Percentiles rank a stretch among this genome's conserved stretches.
phyloP scores from a whole-genome alignment of 2,888 invertebrate genomes.

The Minunthozetes semirufus region DNA sequence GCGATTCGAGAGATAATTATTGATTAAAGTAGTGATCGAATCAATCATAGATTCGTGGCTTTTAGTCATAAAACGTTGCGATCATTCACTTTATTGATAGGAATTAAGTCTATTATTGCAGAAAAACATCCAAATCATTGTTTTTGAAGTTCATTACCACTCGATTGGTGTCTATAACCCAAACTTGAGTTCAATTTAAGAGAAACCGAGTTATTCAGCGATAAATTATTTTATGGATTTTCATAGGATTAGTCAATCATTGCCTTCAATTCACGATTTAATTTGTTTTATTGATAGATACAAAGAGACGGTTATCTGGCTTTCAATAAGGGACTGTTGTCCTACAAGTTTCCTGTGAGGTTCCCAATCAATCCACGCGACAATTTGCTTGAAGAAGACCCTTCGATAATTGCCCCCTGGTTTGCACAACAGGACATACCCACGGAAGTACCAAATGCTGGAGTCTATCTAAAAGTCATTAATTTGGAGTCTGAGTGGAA shows the following conservation, averaged over 20 bases:
- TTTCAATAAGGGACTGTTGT: constrained; percentile 82
- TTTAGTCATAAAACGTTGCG: background rate
- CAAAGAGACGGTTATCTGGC: constrained; percentile 75
- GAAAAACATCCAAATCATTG: background rate
- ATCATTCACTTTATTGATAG: background rate
- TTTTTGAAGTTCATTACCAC: constrained; percentile 11
- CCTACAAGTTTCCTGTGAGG: constrained; percentile 69
- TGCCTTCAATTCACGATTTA: background rate
- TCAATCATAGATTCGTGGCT: background rate
- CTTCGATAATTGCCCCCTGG: constrained; percentile 83
- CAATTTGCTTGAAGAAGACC: constrained; percentile 79
- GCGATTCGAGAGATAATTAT: background rate
- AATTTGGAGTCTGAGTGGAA: constrained; percentile 41
- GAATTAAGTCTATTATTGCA: background rate
- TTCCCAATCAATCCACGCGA: constrained; percentile 61
- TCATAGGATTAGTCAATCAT: background rate
- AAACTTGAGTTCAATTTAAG: background rate
- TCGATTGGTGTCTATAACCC: background rate
- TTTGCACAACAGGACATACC: constrained; percentile 43
- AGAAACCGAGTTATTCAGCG: constrained; percentile 4
- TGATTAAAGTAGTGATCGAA: background rate
- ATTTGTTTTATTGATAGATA: constrained; percentile 53
- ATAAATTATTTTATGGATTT: background rate
- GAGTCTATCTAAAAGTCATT: constrained; percentile 63
- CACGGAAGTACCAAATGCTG: constrained; percentile 58